phyloP scores from a whole-genome alignment of 2,797 vertebrate genomes.

The Danio choprae region DNA sequence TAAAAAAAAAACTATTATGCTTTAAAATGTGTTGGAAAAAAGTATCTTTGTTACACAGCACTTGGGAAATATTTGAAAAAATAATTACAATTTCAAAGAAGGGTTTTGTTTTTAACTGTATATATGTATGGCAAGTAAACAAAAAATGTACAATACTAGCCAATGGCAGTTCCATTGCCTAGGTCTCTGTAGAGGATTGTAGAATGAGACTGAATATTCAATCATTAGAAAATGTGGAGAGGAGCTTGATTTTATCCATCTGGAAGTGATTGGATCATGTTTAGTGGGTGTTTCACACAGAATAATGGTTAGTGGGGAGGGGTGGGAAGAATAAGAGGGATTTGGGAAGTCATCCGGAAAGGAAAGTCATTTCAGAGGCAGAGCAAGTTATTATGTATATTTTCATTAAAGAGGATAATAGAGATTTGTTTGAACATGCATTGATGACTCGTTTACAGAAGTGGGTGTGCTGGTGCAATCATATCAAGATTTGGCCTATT shows the following conservation, averaged over 20 bases:
- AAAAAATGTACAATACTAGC: no score
- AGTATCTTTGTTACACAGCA: no score
- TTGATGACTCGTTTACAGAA: not conserved
- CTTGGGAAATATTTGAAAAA: no score
- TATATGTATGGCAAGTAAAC: no score
- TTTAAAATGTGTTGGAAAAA: no score
- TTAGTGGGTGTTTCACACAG: not conserved
- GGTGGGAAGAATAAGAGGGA: not conserved
- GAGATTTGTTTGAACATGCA: not conserved
- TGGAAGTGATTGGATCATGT: slow-evolving; percentile 26
- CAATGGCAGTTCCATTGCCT: no score
- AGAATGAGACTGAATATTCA: not conserved
- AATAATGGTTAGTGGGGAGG: not conserved
- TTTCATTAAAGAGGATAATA: slow-evolving; percentile 6
- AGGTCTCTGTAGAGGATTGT: not conserved
- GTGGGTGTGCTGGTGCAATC: not conserved
- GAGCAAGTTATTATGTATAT: not conserved
- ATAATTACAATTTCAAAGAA: no score
- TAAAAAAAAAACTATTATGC: no score
- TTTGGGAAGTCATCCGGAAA: not conserved
- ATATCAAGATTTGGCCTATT: not conserved
- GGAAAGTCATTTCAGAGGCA: slow-evolving; percentile 13
- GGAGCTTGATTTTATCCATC: not conserved
- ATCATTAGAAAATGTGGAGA: not conserved
- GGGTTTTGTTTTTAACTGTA: no score